Base-by-base conservation (phyloP, 2,797 vertebrate species). In the Microcaecilia unicolor region DNA sequence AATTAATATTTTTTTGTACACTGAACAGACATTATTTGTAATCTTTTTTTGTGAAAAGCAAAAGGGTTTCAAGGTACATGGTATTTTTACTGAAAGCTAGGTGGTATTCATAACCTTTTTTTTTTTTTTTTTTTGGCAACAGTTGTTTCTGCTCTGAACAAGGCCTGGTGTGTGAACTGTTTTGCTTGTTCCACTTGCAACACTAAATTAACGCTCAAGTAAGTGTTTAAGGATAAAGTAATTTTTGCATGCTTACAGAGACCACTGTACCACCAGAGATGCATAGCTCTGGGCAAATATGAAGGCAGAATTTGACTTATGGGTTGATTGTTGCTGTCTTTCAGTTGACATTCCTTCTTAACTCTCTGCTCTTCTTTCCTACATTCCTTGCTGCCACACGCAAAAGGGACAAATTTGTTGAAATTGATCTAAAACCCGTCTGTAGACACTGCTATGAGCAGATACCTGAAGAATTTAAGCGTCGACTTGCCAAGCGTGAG, bases 101-200 rank as follows among this genome's bases (percentile, higher is more conserved):
- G n/a, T n/a, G n/a, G n/a, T n/a, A n/a, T n/a, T n/a, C n/a, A n/a
- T n/a, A n/a, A n/a, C n/a, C n/a, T n/a, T 17, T 5, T 5, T 51
- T 8, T 36, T 25, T 4, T n/a, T n/a, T n/a, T n/a, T n/a, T n/a
- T n/a, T n/a, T n/a, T n/a, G n/a, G n/a, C 16, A 22, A 6, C 44
- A 99, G 96, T 99, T 75, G 96, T 99, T 6, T 99, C 96, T 4
- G 96, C 95, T 36, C 84, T 98, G 61, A 99, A 98, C 71, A 99
- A 99, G 66, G 95, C 96, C 46, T 98, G 94, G 96, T 98, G 95
- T 28, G 92, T 98, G 61, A 90, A 80, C 60, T 99, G 96, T 48
- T 99, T 99, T 22, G 89, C 93, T n/a, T 98, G 95, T 62, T 97
- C 94, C 28, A 96, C 94, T 58, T 99, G 95, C 82, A 93, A 96